Conservation (phyloP, 1,140 invertebrate genomes). For the Acromyrmex charruanus region DNA sequence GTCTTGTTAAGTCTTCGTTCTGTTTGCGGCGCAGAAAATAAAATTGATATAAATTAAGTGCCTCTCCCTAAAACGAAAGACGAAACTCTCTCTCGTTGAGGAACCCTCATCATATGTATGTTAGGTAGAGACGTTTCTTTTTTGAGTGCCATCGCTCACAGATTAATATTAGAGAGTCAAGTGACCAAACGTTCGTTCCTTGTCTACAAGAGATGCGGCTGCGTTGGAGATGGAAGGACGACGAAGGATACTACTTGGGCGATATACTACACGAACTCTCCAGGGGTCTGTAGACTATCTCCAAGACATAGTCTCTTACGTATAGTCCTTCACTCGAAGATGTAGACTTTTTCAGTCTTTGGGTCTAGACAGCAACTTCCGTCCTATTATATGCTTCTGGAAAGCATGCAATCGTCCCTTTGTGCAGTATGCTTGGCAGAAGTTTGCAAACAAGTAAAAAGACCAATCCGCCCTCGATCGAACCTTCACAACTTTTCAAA, state of each 20-base stretch:
- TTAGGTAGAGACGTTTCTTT: constrained; percentile 56
- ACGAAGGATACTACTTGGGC: constrained; percentile 48
- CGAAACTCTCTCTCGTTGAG: not conserved
- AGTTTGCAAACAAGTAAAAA: constrained; percentile 76
- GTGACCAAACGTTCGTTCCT: constrained; percentile 47
- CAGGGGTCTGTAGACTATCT: constrained; percentile 64
- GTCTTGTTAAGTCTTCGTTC: constrained; percentile 22
- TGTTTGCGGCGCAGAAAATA: constrained; percentile 29
- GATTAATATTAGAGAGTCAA: constrained; percentile 53
- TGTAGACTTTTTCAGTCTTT: constrained; percentile 48
- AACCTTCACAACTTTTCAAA: not conserved
- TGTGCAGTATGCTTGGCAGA: constrained; percentile 41
- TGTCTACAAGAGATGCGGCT: not conserved
- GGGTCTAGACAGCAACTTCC: constrained; percentile 62
- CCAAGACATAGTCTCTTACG: constrained; percentile 57
- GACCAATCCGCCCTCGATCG: not conserved
- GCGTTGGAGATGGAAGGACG: not conserved
- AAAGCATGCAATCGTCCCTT: constrained; percentile 16
- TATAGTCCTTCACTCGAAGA: constrained; percentile 33
- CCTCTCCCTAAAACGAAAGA: constrained; percentile 20
- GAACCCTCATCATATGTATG: constrained; percentile 49
- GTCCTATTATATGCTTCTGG: constrained; percentile 67
- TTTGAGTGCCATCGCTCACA: constrained; percentile 38
- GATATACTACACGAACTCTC: constrained; percentile 65
- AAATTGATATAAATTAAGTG: constrained; percentile 52